Conservation (phyloP, 2,113 vertebrate genomes). For the Cephalopterus ornatus region DNA sequence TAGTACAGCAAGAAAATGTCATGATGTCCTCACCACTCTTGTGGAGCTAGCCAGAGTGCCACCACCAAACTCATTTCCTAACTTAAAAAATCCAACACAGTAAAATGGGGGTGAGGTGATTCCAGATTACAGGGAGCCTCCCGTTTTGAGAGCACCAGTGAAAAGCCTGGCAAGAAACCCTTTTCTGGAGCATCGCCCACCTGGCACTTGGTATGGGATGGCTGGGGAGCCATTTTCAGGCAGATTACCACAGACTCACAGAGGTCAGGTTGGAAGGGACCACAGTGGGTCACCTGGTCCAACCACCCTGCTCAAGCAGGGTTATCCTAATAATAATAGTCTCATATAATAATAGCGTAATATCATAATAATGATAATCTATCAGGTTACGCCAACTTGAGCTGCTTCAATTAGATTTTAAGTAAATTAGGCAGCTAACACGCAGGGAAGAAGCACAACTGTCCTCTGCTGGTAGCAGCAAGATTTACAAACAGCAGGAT, state of each 20-base stretch:
- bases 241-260: too few relatives aligned
- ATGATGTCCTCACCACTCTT: background rate
- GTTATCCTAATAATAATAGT: background rate
- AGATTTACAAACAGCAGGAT: background rate
- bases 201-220: background rate
- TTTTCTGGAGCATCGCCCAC: background rate
- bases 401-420: background rate
- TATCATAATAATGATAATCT: background rate
- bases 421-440: background rate
- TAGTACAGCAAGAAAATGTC: background rate
- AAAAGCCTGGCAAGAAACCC: background rate
- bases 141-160: accelerated
- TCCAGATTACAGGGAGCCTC: too few relatives aligned
- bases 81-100: background rate
- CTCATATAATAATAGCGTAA: background rate
- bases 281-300: background rate
- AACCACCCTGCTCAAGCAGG: background rate
- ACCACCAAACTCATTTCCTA: background rate
- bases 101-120: accelerated
- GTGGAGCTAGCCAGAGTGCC: background rate
- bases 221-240: background rate
- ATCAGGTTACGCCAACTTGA: background rate
- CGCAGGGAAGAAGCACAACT: background rate
- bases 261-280: background rate
- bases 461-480: background rate